Percentiles rank a stretch among this genome's conserved stretches.
phyloP scores from a whole-genome alignment of 2,113 vertebrate species.

The Illadopsis cleaveri region DNA sequence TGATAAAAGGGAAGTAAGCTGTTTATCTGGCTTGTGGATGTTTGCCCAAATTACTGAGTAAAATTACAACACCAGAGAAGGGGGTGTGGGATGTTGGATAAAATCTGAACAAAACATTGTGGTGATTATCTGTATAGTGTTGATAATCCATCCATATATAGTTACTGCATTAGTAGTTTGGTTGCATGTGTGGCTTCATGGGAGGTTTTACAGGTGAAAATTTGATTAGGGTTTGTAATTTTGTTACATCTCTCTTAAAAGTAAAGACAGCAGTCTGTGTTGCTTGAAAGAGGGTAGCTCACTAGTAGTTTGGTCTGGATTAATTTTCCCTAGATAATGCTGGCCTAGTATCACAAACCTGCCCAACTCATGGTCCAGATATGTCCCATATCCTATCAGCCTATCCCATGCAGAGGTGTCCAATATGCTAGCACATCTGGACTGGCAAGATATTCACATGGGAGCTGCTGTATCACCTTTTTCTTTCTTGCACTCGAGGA shows the following conservation, averaged over 20 bases:
- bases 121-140: not conserved
- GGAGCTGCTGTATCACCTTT: not conserved
- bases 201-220: not conserved
- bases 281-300: not conserved
- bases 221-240: not conserved
- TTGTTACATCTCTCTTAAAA: not conserved
- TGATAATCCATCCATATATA: not conserved
- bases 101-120: not conserved
- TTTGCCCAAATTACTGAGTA: not conserved
- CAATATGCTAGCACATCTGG: not conserved
- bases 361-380: not conserved
- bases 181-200: not conserved
- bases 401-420: not conserved
- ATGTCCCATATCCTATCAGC: not conserved
- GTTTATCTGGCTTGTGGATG: not conserved
- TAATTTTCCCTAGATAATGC: not conserved
- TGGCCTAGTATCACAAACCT: not conserved
- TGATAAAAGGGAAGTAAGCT: not conserved
- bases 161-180: not conserved
- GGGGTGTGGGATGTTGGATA: not conserved
- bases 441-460: not conserved
- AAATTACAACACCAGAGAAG: not conserved
- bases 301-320: not conserved
- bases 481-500: not conserved
- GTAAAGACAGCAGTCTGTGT: not conserved